phyloP scores from a whole-genome alignment of 1,140 invertebrate species.

The Drosophila parabipectinata region DNA sequence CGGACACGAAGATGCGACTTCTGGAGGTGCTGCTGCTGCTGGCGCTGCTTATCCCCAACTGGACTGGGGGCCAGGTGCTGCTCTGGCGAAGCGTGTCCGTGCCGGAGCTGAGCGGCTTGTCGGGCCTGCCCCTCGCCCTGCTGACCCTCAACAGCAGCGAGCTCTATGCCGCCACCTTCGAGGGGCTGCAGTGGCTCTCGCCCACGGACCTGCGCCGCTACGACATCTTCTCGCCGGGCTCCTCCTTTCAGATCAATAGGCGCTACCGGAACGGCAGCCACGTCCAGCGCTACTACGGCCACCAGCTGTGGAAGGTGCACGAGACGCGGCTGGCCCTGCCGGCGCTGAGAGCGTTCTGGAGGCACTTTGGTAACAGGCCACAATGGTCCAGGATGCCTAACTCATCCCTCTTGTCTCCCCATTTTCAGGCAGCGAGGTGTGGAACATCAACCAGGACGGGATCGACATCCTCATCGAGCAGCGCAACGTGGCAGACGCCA shows the following conservation, averaged over 20 bases:
- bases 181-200: constrained; percentile 73
- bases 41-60: background rate
- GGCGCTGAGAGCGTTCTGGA: constrained; percentile 51
- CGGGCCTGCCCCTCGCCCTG: constrained; percentile 39
- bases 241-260: constrained; percentile 76
- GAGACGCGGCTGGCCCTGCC: constrained; percentile 55
- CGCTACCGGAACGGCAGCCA: constrained; percentile 63
- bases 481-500: constrained; percentile 85
- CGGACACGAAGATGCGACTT: constrained; percentile 23
- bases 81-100: constrained; percentile 66
- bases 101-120: constrained; percentile 33
- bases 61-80: constrained; percentile 15
- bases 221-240: constrained; percentile 67
- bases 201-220: constrained; percentile 69
- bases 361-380: constrained; percentile 59
- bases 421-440: constrained; percentile 72
- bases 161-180: constrained; percentile 69
- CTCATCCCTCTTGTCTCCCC: background rate
- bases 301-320: constrained; percentile 77
- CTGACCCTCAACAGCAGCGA: constrained; percentile 63
- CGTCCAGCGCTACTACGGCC: constrained; percentile 66
- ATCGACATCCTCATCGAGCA: constrained; percentile 87
- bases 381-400: no score
- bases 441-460: constrained; percentile 82
- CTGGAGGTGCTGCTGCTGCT: constrained; percentile 16